phyloP scores from a whole-genome alignment of 1,140 invertebrate species.

The Leucophenga varia region DNA sequence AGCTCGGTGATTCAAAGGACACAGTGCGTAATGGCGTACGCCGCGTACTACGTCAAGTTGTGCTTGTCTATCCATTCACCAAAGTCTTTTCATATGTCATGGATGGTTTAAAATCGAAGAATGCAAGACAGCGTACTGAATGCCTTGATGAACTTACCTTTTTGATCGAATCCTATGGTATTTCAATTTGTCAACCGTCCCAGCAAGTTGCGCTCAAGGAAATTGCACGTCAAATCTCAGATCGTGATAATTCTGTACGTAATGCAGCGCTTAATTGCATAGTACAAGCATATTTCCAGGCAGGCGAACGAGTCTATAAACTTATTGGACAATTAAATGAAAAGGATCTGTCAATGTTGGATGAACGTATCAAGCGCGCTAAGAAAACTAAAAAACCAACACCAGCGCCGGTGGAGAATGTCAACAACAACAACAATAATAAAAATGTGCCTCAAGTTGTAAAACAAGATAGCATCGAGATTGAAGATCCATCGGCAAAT shows the following conservation, averaged over 20 bases:
- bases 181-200: slow-evolving; percentile 79
- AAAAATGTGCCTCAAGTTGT: slow-evolving; percentile 51
- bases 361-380: slow-evolving; percentile 91
- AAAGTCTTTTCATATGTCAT: slow-evolving; percentile 90
- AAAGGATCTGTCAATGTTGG: slow-evolving; percentile 90
- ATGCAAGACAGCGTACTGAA: slow-evolving; percentile 93
- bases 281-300: slow-evolving; percentile 85
- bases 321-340: slow-evolving; percentile 87
- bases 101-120: slow-evolving; percentile 96
- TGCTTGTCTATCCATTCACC: slow-evolving; percentile 81
- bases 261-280: slow-evolving; percentile 94
- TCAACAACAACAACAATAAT: slow-evolving; percentile 50
- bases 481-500: slow-evolving; percentile 46
- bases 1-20: slow-evolving; percentile 96
- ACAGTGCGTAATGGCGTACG: slow-evolving; percentile 86
- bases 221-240: slow-evolving; percentile 91
- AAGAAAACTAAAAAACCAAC: slow-evolving; percentile 68
- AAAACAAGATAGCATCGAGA: slow-evolving; percentile 55
- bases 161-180: slow-evolving; percentile 83
- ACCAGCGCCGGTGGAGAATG: slow-evolving; percentile 37
- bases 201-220: slow-evolving; percentile 82
- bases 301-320: slow-evolving; percentile 90
- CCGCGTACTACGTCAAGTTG: slow-evolving; percentile 81
- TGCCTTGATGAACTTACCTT: slow-evolving; percentile 89
- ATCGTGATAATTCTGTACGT: slow-evolving; percentile 93